Percentiles rank a stretch among this genome's conserved stretches.
Evolutionary conservation across 2,888 invertebrate genomes (phyloP).

Genomic region (Acleris cristana): DNA sequence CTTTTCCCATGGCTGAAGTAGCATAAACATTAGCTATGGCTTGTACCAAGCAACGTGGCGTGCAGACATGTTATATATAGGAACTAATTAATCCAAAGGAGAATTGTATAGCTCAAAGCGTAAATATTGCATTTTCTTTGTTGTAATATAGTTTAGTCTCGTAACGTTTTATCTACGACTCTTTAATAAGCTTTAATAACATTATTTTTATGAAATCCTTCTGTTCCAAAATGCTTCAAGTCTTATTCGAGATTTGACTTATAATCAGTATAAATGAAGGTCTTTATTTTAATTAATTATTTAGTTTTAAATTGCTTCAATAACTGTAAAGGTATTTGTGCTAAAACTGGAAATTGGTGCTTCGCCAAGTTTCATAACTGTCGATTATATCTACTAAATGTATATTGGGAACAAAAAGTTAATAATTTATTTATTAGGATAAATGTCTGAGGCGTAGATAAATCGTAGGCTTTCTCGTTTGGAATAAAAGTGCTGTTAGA

Average conservation of each 20-base stretch:
- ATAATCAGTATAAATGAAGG: no score
- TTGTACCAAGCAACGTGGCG: conserved; percentile 6
- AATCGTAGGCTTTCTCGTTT: conserved; percentile 1
- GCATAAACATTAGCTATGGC: background rate
- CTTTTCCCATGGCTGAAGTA: no score
- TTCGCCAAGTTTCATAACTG: no score
- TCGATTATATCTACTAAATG: conserved; percentile 6
- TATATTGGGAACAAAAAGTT: background rate
- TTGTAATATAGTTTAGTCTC: conserved; percentile 34
- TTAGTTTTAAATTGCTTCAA: no score
- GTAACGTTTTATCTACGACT: conserved; percentile 30
- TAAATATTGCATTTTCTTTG: conserved; percentile 41
- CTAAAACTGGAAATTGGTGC: no score
- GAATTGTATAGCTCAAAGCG: conserved; percentile 41
- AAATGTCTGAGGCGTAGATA: conserved; percentile 12
- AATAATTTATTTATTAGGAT: background rate
- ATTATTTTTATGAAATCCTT: no score
- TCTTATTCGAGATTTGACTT: no score
- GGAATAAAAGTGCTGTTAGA: background rate
- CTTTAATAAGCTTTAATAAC: conserved; percentile 10
- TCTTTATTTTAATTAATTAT: no score
- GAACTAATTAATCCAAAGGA: conserved; percentile 40
- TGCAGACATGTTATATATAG: conserved; percentile 37
- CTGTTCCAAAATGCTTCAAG: no score
- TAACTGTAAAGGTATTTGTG: no score